Evolutionary conservation across 2,888 invertebrate genomes (phyloP), one percentile per base, ranked within the genome.

Genomic region (Graphium colonna): DNA sequence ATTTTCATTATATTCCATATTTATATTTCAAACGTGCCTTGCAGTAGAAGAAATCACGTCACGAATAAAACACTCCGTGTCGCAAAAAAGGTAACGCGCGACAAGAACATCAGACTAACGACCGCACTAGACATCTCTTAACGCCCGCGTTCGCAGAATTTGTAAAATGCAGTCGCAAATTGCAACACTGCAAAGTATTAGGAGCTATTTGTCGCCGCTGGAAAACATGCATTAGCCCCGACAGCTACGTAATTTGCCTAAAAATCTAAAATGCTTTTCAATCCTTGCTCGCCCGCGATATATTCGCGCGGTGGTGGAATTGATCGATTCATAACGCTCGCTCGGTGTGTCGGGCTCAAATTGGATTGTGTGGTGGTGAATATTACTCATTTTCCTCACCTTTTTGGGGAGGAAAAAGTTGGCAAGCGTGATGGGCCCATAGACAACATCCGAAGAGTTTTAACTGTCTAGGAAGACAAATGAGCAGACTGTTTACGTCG

Each of bases 21-120:
- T n/a, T n/a, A n/a, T n/a, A n/a, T n/a, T n/a, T n/a, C n/a, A n/a
- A 21, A 21, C 21, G 21, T 21, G 21, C 21, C 21, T 21, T 21
- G 21, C 21, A 21, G 21, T 61, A 57, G 52, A 55, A 58, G 58
- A 56, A 59, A 64, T 48, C 53, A 39, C 38, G 38, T 48, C 36
- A 13, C n/a, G 13, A 36, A 36, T 13, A 36, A 36, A 36, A 36
- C 1, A 12, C 12, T 36, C 3, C 12, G 12, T 12, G n/a, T 12
- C 13, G 9, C 33, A 33, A 36, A 36, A 36, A 36, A 36, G n/a
- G n/a, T 12, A 36, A 36, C 36, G 12, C 7, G 12, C 36, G 12
- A 13, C 36, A 36, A 12, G 4, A 36, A 10, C 36, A 36, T 36
- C n/a, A 36, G 12, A 36, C 36, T 36, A 36, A 36, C 36, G 36